A percentile compares a stretch with the other conserved stretches of the same genome.
These are phyloP conservation scores for Sarcophaga rosellei DNA, from an alignment of 2,888 invertebrate genomes.

Conservation along the genomic window DNA sequence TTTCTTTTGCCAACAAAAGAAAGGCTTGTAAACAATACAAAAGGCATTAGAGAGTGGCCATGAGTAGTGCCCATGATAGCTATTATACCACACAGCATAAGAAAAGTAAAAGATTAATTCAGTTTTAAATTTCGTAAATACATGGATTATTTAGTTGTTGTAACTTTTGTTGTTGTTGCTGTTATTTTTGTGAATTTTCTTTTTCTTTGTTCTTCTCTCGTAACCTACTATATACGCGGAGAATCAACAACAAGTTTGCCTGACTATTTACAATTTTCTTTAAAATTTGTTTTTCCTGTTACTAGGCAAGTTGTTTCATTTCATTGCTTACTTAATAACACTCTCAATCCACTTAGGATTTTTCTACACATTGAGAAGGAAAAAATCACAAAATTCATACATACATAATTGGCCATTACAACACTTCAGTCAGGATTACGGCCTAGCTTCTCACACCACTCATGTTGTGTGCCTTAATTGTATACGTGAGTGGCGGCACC, in stretches of 20 bases:
- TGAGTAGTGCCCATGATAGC: not conserved
- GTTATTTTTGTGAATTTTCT: not conserved
- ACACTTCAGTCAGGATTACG: no score
- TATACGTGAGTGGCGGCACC: no score
- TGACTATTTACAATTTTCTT: constrained; percentile 54
- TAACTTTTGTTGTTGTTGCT: not conserved
- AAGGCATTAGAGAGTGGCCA: not conserved
- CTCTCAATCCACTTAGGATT: constrained; percentile 1
- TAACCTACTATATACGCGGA: no score
- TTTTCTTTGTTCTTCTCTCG: no score
- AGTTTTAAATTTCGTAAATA: constrained; percentile 51
- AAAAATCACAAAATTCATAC: no score
- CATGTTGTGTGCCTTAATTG: no score
- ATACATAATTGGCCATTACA: no score
- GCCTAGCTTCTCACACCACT: no score
- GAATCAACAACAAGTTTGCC: constrained; percentile 48
- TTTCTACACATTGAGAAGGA: not conserved
- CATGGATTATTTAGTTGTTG: constrained; percentile 23
- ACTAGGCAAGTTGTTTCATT: not conserved
- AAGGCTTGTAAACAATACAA: not conserved
- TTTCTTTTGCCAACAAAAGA: not conserved
- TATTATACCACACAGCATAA: not conserved
- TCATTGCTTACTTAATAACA: not conserved
- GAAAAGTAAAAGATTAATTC: constrained; percentile 45
- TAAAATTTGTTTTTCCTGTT: not conserved